Evolutionary conservation across 1,140 invertebrate genomes (phyloP).

Genomic region (Nebria ingens): DNA sequence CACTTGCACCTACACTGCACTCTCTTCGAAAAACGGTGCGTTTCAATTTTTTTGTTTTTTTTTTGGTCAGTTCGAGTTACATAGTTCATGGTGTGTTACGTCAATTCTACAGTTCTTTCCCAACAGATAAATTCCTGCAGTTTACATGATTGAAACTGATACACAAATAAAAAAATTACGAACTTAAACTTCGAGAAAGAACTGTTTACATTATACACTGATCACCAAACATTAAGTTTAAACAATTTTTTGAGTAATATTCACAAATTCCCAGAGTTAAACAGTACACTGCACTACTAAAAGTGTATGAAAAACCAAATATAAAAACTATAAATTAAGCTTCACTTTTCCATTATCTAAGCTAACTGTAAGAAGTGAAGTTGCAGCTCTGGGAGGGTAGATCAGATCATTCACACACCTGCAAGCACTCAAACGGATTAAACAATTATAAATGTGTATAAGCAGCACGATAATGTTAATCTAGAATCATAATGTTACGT

Average conservation of each 20-base stretch:
- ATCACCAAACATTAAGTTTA: background rate
- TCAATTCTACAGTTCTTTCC: slow-evolving; percentile 1
- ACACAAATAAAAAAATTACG: background rate
- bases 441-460: too few species aligned
- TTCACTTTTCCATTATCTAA: background rate
- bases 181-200: background rate
- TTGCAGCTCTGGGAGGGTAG: too few species aligned
- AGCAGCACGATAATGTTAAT: too few species aligned
- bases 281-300: slow-evolving; percentile 4
- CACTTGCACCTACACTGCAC: slow-evolving; percentile 4
- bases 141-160: slow-evolving; percentile 1
- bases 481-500: too few species aligned
- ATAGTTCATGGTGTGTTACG: too few species aligned
- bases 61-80: too few species aligned
- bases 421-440: slow-evolving; percentile 3
- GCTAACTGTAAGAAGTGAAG: background rate
- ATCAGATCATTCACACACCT: slow-evolving; percentile 4
- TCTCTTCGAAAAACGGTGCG: too few species aligned
- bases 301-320: too few species aligned
- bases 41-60: too few species aligned
- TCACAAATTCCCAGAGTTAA: background rate
- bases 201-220: slow-evolving; percentile 5
- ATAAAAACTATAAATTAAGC: background rate
- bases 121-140: slow-evolving; percentile 5
- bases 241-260: background rate